phyloP scores from a whole-genome alignment of 2,888 invertebrate species.

The Aromia moschata region DNA sequence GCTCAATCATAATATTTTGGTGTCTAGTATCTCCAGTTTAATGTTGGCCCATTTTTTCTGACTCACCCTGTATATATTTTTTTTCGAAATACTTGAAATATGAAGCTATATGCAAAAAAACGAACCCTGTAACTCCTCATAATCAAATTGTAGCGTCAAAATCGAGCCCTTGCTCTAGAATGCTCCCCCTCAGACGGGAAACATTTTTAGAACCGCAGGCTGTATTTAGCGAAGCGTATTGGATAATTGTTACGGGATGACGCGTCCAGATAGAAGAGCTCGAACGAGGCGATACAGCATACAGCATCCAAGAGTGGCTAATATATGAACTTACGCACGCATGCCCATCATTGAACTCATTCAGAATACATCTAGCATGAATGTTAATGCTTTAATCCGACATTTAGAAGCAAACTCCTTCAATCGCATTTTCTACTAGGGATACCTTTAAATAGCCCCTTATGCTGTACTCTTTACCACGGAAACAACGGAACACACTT shows the following conservation, averaged over 20 bases:
- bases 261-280: constrained; percentile 33
- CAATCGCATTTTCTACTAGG: constrained; percentile 40
- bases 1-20: too few relatives aligned
- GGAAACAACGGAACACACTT: constrained; percentile 29
- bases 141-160: too few relatives aligned
- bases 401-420: constrained; percentile 60
- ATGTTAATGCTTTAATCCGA: constrained; percentile 63
- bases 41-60: too few relatives aligned
- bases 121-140: too few relatives aligned
- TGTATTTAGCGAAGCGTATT: constrained; percentile 49
- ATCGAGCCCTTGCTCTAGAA: too few relatives aligned
- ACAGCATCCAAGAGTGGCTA: constrained; percentile 44
- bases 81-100: too few relatives aligned
- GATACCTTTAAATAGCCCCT: constrained; percentile 35
- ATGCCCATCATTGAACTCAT: constrained; percentile 57
- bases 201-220: constrained; percentile 33
- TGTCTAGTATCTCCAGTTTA: too few relatives aligned
- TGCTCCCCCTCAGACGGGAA: too few relatives aligned
- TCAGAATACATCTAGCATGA: constrained; percentile 60
- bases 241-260: constrained; percentile 55
- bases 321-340: constrained; percentile 56
- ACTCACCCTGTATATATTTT: too few relatives aligned
- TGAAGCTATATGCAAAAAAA: too few relatives aligned
- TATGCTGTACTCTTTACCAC: constrained; percentile 30
- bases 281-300: constrained; percentile 22